Evolutionary conservation across 2,797 vertebrate genomes (phyloP).

Genomic region (Austrolebias charrua): DNA sequence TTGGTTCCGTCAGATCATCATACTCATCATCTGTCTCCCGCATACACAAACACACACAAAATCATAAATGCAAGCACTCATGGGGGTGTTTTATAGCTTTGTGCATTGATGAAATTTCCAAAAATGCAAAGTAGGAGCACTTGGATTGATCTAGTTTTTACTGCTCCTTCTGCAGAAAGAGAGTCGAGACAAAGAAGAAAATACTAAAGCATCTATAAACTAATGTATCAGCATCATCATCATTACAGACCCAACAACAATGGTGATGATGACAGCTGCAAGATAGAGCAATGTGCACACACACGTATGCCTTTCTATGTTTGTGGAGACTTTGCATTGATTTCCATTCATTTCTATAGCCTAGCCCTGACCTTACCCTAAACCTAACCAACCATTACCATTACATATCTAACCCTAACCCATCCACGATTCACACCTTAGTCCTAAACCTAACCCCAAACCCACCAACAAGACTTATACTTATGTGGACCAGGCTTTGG

Average conservation of each 20-base stretch:
- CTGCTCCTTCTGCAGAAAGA: conserved; percentile 43
- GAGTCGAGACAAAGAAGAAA: conserved; percentile 7
- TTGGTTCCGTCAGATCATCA: conserved; percentile 42
- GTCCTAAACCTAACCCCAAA: no score
- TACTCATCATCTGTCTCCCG: conserved; percentile 8
- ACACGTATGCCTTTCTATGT: no score
- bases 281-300: no score
- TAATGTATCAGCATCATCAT: neutral
- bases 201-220: neutral
- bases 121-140: conserved; percentile 41
- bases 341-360: no score
- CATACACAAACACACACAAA: conserved; percentile 7
- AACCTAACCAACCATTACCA: no score
- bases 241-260: neutral
- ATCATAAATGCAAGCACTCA: conserved; percentile 9
- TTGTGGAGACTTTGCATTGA: no score
- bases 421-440: no score
- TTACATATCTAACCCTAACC: no score
- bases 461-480: no score
- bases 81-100: conserved; percentile 44
- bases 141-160: conserved; percentile 54
- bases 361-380: no score
- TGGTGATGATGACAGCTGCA: no score
- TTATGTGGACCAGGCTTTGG: no score
- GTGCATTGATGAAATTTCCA: conserved; percentile 25